phyloP scores from a whole-genome alignment of 1,140 invertebrate genomes.

The Drosophila orosa region DNA sequence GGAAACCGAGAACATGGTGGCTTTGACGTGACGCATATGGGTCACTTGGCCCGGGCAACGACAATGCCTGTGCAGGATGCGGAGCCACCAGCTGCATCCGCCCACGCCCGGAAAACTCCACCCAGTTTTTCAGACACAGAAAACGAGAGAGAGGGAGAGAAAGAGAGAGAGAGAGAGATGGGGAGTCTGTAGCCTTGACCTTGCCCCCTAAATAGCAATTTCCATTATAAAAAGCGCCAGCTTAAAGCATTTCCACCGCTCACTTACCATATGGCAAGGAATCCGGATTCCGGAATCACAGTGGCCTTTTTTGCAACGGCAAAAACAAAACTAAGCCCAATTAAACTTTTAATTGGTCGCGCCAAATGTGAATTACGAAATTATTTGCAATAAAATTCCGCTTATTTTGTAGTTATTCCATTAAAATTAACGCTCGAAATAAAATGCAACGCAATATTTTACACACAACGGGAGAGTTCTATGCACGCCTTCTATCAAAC shows the following conservation, averaged over 20 bases:
- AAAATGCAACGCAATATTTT: constrained; percentile 49
- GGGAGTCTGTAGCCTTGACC: constrained; percentile 35
- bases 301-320: constrained; percentile 12
- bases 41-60: constrained; percentile 41
- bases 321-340: constrained; percentile 11
- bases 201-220: constrained; percentile 50
- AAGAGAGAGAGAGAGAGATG: background rate
- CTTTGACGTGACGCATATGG: constrained; percentile 44
- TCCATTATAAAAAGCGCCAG: constrained; percentile 32
- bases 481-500: constrained; percentile 9
- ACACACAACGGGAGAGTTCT: background rate
- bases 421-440: constrained; percentile 23
- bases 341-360: constrained; percentile 15
- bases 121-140: background rate
- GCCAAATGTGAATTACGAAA: constrained; percentile 20
- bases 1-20: constrained; percentile 33
- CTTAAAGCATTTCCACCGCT: constrained; percentile 21
- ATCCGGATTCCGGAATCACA: constrained; percentile 16
- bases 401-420: constrained; percentile 18
- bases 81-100: constrained; percentile 15
- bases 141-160: background rate
- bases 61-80: constrained; percentile 44
- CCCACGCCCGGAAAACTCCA: constrained; percentile 14
- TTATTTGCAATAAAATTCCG: constrained; percentile 16
- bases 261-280: constrained; percentile 38